Percentiles rank a stretch among this genome's conserved stretches.
These are phyloP conservation scores for Acromyrmex echinatior DNA, from an alignment of 1,140 invertebrate genomes.

Conservation along the genomic window DNA sequence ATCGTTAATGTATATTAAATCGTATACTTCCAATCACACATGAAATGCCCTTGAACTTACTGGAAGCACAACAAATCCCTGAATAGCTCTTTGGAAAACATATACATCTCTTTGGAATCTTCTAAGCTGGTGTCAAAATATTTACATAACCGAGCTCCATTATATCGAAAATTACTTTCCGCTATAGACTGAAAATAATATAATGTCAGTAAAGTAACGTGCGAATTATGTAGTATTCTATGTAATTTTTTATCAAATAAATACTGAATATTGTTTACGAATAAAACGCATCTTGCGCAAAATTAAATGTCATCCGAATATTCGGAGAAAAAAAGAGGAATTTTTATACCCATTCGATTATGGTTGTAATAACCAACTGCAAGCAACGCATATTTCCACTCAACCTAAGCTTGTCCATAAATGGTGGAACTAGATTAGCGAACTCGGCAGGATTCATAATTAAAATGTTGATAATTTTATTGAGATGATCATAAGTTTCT, in stretches of 20 bases:
- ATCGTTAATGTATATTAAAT: neutral
- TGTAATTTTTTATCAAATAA: neutral
- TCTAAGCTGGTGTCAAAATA: slow-evolving; percentile 85
- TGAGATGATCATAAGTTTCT: slow-evolving; percentile 85
- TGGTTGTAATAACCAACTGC: slow-evolving; percentile 87
- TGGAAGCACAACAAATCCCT: slow-evolving; percentile 83
- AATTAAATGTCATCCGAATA: neutral
- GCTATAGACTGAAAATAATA: slow-evolving; percentile 87
- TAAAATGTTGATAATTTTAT: slow-evolving; percentile 88
- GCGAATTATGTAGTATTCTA: neutral
- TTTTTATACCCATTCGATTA: slow-evolving; percentile 88
- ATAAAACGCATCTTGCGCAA: neutral
- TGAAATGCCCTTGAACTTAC: slow-evolving; percentile 73
- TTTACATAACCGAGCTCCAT: slow-evolving; percentile 89
- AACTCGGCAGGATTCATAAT: slow-evolving; percentile 89
- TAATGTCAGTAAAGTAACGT: slow-evolving; percentile 32
- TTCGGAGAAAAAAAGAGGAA: neutral
- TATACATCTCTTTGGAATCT: neutral
- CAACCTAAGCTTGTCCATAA: slow-evolving; percentile 87
- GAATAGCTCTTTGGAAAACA: slow-evolving; percentile 80
- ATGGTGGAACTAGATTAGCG: slow-evolving; percentile 86
- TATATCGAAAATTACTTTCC: slow-evolving; percentile 90
- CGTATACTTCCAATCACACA: neutral
- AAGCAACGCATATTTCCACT: slow-evolving; percentile 86
- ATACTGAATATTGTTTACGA: neutral